Evolutionary conservation across 2,113 vertebrate genomes (phyloP), one percentile per base, ranked within the genome.

Genomic region (Sigmodon hispidus): DNA sequence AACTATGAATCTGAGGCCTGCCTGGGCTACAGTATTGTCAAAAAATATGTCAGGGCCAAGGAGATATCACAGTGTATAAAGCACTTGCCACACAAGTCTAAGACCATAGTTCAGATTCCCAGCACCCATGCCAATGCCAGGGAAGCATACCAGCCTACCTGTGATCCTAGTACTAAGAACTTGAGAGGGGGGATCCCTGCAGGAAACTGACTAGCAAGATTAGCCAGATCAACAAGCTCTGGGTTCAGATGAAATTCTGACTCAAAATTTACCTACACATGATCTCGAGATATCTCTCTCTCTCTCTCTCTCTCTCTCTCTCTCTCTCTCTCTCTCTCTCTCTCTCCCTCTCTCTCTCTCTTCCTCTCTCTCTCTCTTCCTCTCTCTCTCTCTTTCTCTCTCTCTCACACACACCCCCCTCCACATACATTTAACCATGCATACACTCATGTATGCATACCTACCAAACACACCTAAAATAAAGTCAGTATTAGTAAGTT

Each of bases 401-500:
- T n/a, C n/a, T 22, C 59, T 55, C 77, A 36, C 48, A 79, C 76
- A 73, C 40, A 31, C 50, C 34, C 76, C 16, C 43, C 12, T 40
- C 21, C 34, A 24, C 21, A 24, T 24, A 83, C 31, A 67, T 34
- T 34, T 34, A 67, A 34, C 29, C 63, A 67, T n/a, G 61, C 80
- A 61, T 19, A 55, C 34, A 80, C 50, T 12, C 77, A 57, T 40
- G 36, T 26, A 40, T 40, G 11, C 36, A 26, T 17, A 43, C n/a
- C n/a, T 22, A 31, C 5, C n/a, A 52, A 29, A 85, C 15, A 48
- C 17, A 40, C 6, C 21, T 40, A 81, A 81, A 81, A 59, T 81
- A 93, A 89, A 65, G 84, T 77, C 87, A 80, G 63, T 72, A 93
- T 96, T 76, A 70, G 77, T 55, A 40, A 91, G 70, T 84, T 52